phyloP scores from a whole-genome alignment of 2,888 invertebrate species.

The Leptura quadrifasciata region DNA sequence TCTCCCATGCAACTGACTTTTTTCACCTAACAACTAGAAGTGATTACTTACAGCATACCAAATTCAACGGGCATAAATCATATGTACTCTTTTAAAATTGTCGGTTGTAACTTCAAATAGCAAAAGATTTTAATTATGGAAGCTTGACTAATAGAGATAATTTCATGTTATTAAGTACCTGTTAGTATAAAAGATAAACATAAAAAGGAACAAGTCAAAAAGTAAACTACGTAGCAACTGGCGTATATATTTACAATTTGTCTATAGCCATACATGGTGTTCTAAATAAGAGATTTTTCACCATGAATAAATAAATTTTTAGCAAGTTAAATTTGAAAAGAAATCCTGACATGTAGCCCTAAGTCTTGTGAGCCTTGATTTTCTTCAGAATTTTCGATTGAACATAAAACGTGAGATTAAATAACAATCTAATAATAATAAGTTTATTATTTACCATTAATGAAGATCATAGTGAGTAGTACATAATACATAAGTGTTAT shows the following conservation, averaged over 20 bases:
- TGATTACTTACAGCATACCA: slow-evolving; percentile 43
- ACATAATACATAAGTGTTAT: too few relatives aligned
- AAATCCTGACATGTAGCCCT: too few relatives aligned
- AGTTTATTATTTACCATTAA: too few relatives aligned
- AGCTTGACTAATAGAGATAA: slow-evolving; percentile 11
- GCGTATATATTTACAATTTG: background rate
- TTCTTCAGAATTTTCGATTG: too few relatives aligned
- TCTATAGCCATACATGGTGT: background rate
- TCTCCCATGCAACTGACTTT: slow-evolving; percentile 32
- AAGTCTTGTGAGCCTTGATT: too few relatives aligned
- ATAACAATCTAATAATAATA: too few relatives aligned
- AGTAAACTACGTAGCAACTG: background rate
- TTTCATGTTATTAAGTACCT: background rate
- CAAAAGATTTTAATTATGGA: slow-evolving; percentile 20
- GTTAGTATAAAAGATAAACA: background rate
- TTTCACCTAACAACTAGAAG: slow-evolving; percentile 37
- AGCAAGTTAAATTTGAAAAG: too few relatives aligned
- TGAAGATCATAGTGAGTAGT: too few relatives aligned
- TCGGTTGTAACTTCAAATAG: slow-evolving; percentile 13
- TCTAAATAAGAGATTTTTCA: background rate
- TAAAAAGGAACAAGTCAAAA: background rate
- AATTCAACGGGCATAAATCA: slow-evolving; percentile 41
- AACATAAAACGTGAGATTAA: too few relatives aligned
- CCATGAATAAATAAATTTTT: too few relatives aligned
- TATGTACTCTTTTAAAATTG: slow-evolving; percentile 29